phyloP scores from a whole-genome alignment of 2,888 invertebrate species.

The Buathra laborator region DNA sequence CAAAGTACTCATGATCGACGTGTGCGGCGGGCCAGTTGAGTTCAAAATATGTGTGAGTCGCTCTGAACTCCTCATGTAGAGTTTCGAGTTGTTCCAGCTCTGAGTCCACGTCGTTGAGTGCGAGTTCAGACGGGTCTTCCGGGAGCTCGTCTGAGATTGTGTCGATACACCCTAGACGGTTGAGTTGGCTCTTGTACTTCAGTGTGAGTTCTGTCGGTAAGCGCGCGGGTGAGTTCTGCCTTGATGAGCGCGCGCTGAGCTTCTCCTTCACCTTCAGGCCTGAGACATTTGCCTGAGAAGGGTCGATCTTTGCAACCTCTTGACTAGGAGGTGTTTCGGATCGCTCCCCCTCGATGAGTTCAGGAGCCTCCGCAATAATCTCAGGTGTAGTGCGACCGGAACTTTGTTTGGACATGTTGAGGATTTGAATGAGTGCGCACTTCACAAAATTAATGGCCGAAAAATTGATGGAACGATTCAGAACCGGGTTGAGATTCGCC shows the following conservation, averaged over 20 bases:
- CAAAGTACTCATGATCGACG: conserved; percentile 26
- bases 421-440: not conserved
- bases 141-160: not conserved
- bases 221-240: conserved; percentile 11
- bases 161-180: not conserved
- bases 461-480: too few relatives aligned
- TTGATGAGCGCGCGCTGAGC: not conserved
- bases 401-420: not conserved
- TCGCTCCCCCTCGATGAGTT: too few relatives aligned
- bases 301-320: not conserved
- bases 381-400: conserved; percentile 3
- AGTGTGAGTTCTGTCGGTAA: not conserved
- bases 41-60: not conserved
- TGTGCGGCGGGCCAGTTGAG: conserved; percentile 7
- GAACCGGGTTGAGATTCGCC: too few relatives aligned
- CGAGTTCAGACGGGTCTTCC: not conserved
- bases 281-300: too few relatives aligned
- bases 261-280: not conserved
- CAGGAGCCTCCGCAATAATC: not conserved
- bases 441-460: too few relatives aligned
- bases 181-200: not conserved
- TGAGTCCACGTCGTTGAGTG: not conserved
- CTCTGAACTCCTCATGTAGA: not conserved
- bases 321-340: not conserved
- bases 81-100: conserved; percentile 2